These are phyloP conservation scores for Hydrotaea diabolus DNA, from an alignment of 2,888 invertebrate genomes.

Conservation along the genomic window DNA sequence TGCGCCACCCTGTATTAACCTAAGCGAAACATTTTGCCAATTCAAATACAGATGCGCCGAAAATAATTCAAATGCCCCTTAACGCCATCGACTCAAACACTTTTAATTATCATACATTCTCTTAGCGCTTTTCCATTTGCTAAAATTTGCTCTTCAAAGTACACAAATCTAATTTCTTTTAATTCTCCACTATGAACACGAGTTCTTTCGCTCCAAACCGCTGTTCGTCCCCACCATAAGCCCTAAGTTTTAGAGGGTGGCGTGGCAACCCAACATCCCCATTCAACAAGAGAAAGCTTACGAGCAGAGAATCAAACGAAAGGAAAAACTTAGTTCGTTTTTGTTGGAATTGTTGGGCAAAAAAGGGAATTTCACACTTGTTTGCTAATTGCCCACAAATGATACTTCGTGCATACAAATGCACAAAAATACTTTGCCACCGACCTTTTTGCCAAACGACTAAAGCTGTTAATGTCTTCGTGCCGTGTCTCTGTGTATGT, in stretches of 20 bases:
- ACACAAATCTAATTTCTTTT: neutral
- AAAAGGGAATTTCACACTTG: constrained; percentile 68
- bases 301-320: neutral
- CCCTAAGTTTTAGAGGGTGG: too few species aligned
- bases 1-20: too few species aligned
- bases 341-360: constrained; percentile 11
- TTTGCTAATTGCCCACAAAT: constrained; percentile 67
- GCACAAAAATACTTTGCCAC: constrained; percentile 67
- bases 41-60: too few species aligned
- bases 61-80: too few species aligned
- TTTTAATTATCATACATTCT: too few species aligned
- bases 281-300: neutral
- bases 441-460: constrained; percentile 66
- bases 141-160: neutral
- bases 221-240: neutral
- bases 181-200: constrained; percentile 1
- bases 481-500: neutral
- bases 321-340: neutral
- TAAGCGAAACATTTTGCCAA: too few species aligned
- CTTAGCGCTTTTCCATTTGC: neutral
- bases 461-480: constrained; percentile 60
- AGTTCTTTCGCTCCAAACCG: neutral
- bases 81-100: too few species aligned
- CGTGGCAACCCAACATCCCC: neutral
- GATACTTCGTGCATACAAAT: constrained; percentile 68